phyloP scores from a whole-genome alignment of 2,113 vertebrate genomes.

The Acinonyx jubatus region DNA sequence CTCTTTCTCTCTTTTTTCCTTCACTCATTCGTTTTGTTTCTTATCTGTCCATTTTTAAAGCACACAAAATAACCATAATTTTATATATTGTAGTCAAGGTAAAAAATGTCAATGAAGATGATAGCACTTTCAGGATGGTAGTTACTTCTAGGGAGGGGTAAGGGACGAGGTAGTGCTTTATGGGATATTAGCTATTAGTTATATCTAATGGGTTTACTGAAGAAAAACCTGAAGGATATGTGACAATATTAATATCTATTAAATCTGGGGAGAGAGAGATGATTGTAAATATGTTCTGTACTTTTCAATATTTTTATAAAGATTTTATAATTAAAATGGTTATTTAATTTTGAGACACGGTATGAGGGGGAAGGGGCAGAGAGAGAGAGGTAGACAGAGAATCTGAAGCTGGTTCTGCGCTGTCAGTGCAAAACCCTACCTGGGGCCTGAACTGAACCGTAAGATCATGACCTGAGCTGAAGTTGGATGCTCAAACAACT shows the following conservation, averaged over 20 bases:
- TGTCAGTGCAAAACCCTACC: no score
- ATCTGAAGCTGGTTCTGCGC: no score
- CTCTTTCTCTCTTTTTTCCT: background rate
- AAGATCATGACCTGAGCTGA: no score
- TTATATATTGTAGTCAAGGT: conserved; percentile 22
- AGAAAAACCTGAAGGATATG: background rate
- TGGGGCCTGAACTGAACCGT: no score
- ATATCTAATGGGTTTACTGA: conserved; percentile 31
- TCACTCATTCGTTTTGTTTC: background rate
- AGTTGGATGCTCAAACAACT: no score
- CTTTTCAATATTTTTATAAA: conserved; percentile 16
- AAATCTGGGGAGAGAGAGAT: background rate
- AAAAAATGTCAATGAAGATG: background rate
- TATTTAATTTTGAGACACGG: no score
- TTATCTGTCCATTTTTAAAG: conserved; percentile 18
- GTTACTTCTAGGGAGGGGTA: background rate
- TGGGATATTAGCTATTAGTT: conserved; percentile 20
- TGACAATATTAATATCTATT: background rate
- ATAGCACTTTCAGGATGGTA: background rate
- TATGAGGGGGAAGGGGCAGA: no score
- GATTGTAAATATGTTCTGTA: conserved; percentile 14
- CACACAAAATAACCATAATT: background rate
- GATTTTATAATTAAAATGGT: background rate
- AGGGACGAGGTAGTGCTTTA: background rate
- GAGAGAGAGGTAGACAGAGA: no score